A percentile compares a stretch with the other conserved stretches of the same genome.
Evolutionary conservation across 2,888 invertebrate genomes (phyloP).

Genomic region (Ennomos quercinarius): DNA sequence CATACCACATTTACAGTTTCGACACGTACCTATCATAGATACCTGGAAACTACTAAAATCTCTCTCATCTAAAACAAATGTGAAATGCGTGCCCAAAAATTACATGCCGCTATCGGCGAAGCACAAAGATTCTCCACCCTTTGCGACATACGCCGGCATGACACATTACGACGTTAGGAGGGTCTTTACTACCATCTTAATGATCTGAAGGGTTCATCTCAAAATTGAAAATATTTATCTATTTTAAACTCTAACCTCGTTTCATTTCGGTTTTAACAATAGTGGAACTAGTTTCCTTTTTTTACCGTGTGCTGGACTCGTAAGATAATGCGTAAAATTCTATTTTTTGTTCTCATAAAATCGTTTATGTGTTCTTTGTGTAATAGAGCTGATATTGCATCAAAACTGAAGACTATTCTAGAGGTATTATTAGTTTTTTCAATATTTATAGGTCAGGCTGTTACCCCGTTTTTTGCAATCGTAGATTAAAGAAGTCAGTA

Average conservation of each 20-base stretch:
- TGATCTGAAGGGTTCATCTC: conserved; percentile 30
- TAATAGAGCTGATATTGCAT: no score
- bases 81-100: conserved; percentile 20
- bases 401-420: no score
- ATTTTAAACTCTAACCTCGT: conserved; percentile 9
- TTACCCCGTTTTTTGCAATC: no score
- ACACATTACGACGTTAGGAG: conserved; percentile 36
- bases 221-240: conserved; percentile 20
- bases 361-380: no score
- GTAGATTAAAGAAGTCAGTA: no score
- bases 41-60: background rate
- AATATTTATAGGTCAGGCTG: no score
- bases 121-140: conserved; percentile 33
- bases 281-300: no score
- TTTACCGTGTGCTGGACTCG: no score
- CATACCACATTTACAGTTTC: no score
- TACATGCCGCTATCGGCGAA: conserved; percentile 26
- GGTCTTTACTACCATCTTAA: conserved; percentile 36
- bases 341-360: no score
- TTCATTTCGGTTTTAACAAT: background rate
- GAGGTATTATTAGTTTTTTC: no score
- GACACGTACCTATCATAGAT: background rate
- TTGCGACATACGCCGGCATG: conserved; percentile 26
- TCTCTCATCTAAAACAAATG: conserved; percentile 10
- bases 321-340: no score